A percentile compares a stretch with the other conserved stretches of the same genome.
Evolutionary conservation across 1,140 invertebrate genomes (phyloP).

Genomic region (Melitaea cinxia): DNA sequence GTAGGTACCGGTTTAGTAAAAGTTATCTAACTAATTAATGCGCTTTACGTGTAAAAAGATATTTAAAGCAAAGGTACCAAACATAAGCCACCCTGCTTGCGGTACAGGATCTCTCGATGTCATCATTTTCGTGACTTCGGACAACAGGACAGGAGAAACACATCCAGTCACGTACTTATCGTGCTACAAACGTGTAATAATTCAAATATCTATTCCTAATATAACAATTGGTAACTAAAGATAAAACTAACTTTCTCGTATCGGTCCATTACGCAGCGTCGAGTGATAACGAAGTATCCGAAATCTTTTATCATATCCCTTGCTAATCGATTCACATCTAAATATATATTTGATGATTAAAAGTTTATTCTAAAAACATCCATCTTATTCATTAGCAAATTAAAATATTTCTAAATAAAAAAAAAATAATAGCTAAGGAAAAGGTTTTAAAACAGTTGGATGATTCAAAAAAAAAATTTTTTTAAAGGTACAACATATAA

Average conservation of each 20-base stretch:
- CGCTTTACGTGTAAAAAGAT: too few species aligned
- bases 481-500: too few species aligned
- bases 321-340: conserved; percentile 55
- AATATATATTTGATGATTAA: conserved; percentile 14
- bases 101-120: conserved; percentile 58
- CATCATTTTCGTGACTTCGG: conserved; percentile 61
- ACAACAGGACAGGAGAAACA: conserved; percentile 58
- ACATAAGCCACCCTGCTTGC: conserved; percentile 71
- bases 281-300: conserved; percentile 65
- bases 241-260: conserved; percentile 61
- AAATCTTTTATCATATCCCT: conserved; percentile 65
- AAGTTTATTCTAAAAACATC: neutral
- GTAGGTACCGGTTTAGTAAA: too few species aligned
- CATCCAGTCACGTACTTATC: conserved; percentile 62
- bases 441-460: too few species aligned
- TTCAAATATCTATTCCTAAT: neutral
- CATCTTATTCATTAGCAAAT: too few species aligned
- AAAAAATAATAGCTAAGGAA: too few species aligned
- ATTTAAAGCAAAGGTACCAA: conserved; percentile 44
- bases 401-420: too few species aligned
- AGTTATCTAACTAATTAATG: too few species aligned
- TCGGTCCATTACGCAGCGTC: conserved; percentile 65
- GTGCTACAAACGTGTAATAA: conserved; percentile 48
- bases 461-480: too few species aligned
- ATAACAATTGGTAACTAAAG: conserved; percentile 9